Evolutionary conservation across 1,140 invertebrate genomes (phyloP).

Genomic region (Euura saliciscinereae): DNA sequence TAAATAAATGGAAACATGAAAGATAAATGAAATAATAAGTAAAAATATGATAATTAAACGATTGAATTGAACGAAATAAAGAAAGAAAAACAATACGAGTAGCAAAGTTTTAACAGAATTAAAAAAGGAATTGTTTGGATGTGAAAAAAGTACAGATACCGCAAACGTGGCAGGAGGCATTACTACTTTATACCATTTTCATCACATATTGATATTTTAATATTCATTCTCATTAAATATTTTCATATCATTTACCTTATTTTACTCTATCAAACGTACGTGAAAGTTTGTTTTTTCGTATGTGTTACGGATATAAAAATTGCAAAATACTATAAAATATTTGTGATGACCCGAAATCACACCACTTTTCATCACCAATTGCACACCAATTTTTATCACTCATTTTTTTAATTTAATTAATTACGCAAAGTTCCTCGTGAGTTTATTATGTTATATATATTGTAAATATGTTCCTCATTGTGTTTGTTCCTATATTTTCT

Average conservation of each 20-base stretch:
- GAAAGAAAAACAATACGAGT: slow-evolving; percentile 18
- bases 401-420: slow-evolving; percentile 31
- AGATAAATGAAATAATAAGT: neutral
- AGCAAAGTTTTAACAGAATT: slow-evolving; percentile 14
- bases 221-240: too few species aligned
- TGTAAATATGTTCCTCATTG: slow-evolving; percentile 48
- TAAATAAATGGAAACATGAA: neutral
- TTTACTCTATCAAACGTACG: too few species aligned
- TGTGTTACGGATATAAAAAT: too few species aligned
- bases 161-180: slow-evolving; percentile 11
- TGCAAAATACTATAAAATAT: too few species aligned
- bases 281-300: too few species aligned
- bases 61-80: slow-evolving; percentile 20
- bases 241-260: too few species aligned
- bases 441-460: slow-evolving; percentile 35
- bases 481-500: slow-evolving; percentile 54
- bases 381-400: neutral
- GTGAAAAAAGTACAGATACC: slow-evolving; percentile 12
- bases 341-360: too few species aligned
- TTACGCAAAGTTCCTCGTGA: slow-evolving; percentile 50
- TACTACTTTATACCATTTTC: neutral
- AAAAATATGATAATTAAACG: neutral
- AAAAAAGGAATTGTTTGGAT: slow-evolving; percentile 19
- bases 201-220: neutral
- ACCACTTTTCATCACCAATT: too few species aligned